Percentiles rank a stretch among this genome's conserved stretches.
Conservation (phyloP, 1,140 invertebrate species). For the Procambarus virginalis region DNA sequence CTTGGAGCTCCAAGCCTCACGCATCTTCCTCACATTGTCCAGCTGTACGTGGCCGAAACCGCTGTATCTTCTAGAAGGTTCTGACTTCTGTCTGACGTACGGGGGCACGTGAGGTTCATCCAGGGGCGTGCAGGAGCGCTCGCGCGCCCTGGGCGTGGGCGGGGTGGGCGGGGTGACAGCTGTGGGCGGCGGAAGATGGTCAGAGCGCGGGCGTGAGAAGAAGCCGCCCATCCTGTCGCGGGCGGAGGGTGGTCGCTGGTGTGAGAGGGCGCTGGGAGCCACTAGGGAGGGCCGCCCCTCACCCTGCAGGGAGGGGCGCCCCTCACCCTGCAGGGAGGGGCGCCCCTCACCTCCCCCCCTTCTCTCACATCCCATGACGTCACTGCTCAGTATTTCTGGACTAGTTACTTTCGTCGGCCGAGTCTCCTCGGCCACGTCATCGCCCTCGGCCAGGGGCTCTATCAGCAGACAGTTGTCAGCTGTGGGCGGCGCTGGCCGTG, state of each 20-base stretch:
- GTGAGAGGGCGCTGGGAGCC: conserved; percentile 28
- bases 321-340: too few relatives aligned
- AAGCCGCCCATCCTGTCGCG: conserved; percentile 65
- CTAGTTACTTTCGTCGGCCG: conserved; percentile 55
- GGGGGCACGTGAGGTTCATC: conserved; percentile 50
- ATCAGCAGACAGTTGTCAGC: conserved; percentile 15
- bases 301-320: background rate
- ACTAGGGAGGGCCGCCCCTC: background rate
- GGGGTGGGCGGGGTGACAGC: conserved; percentile 19
- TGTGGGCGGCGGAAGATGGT: background rate
- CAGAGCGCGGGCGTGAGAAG: conserved; percentile 59
- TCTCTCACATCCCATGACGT: conserved; percentile 64
- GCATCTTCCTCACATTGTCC: conserved; percentile 67
- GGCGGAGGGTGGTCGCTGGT: conserved; percentile 30
- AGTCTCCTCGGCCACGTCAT: conserved; percentile 49
- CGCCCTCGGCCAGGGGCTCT: conserved; percentile 1
- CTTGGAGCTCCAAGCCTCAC: conserved; percentile 61
- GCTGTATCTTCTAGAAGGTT: conserved; percentile 33
- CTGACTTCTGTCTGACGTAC: conserved; percentile 49
- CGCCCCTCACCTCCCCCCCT: conserved; percentile 15
- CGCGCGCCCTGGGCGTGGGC: conserved; percentile 12
- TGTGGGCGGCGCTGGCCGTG: background rate
- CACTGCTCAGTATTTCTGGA: conserved; percentile 66
- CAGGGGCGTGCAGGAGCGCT: conserved; percentile 19
- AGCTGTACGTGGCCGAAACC: conserved; percentile 59